Base-by-base conservation (phyloP, 2,113 vertebrate species). In the Halichoerus grypus region DNA sequence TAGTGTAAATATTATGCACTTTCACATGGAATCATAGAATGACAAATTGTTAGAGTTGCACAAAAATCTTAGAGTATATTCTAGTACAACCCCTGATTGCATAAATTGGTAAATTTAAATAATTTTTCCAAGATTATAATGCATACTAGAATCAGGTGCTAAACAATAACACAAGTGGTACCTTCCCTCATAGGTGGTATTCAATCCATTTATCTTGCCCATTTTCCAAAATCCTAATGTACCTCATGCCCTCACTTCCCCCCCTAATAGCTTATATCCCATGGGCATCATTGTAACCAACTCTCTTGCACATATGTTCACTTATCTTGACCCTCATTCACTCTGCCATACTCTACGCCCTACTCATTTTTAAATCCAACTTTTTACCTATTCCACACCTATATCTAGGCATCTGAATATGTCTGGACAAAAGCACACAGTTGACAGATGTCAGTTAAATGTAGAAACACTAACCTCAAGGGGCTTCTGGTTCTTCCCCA, bases 51-150 rank as follows among this genome's bases (percentile, higher is more conserved):
- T 69, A 55, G n/a, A 81, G 18, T 3, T 42, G 24, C 67, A 76
- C 84, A 59, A 18, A 93, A 90, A 91, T 55, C 87, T 65, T 86
- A 51, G n/a, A 12, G 18, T 84, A 80, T 88, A 65, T 49, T 95
- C 18, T 67, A 67, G 21, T 51, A 71, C 76, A 77, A 91, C 4
- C 19, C 42, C n/a, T 71, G 1, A 59, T 63, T 77, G 4, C n/a
- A 88, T 14, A 67, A 71, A 74, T 39, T 31, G 16, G 80, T 46
- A 69, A 22, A 80, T 74, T 65, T 91, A 46, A 92, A 26, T 55
- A 22, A 69, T 91, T 84, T 86, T 26, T 21, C 55, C 28, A 79
- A 80, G 4, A 69, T 53, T 4, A 28, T 59, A 74, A 36, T 53
- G 21, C 14, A 57, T 61, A 36, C 18, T 57, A 80, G 36, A 51